Base-by-base conservation (phyloP, 2,888 invertebrate species). In the Drosophila greeni region DNA sequence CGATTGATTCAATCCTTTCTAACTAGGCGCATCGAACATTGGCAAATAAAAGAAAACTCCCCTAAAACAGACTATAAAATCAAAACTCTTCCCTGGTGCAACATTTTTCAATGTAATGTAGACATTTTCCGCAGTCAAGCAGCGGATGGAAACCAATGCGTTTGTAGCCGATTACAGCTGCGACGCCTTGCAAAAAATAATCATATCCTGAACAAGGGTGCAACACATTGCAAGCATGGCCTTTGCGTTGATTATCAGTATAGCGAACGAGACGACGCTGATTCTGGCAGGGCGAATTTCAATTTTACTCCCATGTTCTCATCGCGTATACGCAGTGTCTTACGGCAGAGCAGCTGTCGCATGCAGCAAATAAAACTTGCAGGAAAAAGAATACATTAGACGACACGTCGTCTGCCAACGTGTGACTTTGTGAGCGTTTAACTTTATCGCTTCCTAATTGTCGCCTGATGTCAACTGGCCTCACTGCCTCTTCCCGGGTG, bases 361-460 rank as follows among this genome's bases (percentile, higher is more conserved):
- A 57, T 47, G 54, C 82, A 78, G 79, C 47, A 49, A 42, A 33
- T 23, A 40, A 36, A 31, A 24, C 20, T 6, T 8, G 23, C 29
- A 18, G 36, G 31, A 20, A 37, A 48, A 66, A 54, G 58, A 49
- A 57, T 18, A 36, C 61, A 36, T 60, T 59, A 60, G 37, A 20
- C 43, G 16, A 48, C 66, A 16, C 61, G 16, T 48, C 66, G 66
- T 57, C 62, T 65, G 48, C 48, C 61, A 59, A 64, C 68, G 20
- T 47, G 48, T 45, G 34, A 54, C 33, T 34, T 39, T 51, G 43
- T 64, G 54, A 70, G 70, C 66, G 66, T 68, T 75, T 72, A 65
- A 81, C 70, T 75, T 82, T 72, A 81, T 85, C 79, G 84, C 67
- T 75, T 78, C 79, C 84, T 85, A 82, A 82, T 82, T 85, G 82